Percentiles rank a stretch among this genome's conserved stretches.
phyloP scores from a whole-genome alignment of 2,797 vertebrate species.

The Harpagifer antarcticus region DNA sequence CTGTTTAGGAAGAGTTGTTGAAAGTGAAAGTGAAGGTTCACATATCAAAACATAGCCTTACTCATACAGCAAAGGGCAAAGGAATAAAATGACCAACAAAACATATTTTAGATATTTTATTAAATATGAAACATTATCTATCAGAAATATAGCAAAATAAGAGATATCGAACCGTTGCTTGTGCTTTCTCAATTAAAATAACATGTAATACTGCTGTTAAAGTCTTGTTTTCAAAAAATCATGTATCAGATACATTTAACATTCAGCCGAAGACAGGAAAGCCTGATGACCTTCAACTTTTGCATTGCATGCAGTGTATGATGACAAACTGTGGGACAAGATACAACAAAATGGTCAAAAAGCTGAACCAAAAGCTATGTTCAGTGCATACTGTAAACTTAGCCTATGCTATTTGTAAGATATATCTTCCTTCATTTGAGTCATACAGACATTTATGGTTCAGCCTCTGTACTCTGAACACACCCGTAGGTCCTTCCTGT shows the following conservation, averaged over 20 bases:
- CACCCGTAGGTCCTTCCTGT: conserved; percentile 4
- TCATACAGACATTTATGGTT: conserved; percentile 25
- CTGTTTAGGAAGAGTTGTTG: conserved; percentile 1
- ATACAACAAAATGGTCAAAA: conserved; percentile 11
- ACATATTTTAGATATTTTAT: conserved; percentile 43
- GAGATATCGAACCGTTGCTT: conserved; percentile 6
- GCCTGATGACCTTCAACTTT: not conserved
- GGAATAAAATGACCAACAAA: conserved; percentile 15
- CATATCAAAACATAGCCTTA: conserved; percentile 1
- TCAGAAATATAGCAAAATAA: conserved; percentile 16
- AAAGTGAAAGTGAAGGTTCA: conserved; percentile 11
- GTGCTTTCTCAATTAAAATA: conserved; percentile 19
- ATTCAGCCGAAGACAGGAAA: conserved; percentile 33
- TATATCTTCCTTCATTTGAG: conserved; percentile 6
- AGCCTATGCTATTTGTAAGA: conserved; percentile 27
- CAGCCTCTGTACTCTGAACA: conserved; percentile 3
- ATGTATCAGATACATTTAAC: conserved; percentile 27
- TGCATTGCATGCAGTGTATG: not conserved
- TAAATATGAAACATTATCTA: conserved; percentile 23
- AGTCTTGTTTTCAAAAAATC: not conserved
- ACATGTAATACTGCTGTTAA: not conserved
- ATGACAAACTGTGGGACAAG: not conserved
- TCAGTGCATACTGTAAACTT: conserved; percentile 60
- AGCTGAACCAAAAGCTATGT: conserved; percentile 34
- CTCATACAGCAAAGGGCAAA: not conserved